Evolutionary conservation across 2,113 vertebrate species (phyloP).

Genomic region (Leucopsar rothschildi): DNA sequence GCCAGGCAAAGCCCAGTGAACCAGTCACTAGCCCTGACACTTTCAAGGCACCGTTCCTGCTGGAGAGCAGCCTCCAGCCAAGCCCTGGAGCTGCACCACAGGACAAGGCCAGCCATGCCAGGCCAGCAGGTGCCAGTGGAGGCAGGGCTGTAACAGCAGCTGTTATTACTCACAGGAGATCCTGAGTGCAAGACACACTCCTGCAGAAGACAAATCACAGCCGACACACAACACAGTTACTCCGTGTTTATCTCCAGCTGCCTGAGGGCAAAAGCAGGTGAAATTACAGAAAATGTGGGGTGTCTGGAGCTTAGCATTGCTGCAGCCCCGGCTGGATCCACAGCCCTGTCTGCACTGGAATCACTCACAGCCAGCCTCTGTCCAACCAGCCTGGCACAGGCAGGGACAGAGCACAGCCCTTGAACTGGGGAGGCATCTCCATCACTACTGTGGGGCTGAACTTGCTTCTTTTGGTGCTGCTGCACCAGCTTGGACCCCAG

Average conservation of each 20-base stretch:
- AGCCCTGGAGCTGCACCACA: not conserved
- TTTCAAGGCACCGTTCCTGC: accelerated
- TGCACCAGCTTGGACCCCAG: not conserved
- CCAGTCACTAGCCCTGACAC: not conserved
- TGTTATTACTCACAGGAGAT: not conserved
- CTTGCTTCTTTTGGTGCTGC: not conserved
- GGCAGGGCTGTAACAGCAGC: accelerated
- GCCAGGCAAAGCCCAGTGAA: not conserved
- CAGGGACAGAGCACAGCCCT: not conserved
- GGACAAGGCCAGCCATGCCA: not conserved
- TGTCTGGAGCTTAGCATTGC: not conserved
- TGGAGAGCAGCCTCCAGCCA: not conserved
- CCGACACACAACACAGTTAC: not conserved
- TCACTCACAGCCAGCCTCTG: not conserved
- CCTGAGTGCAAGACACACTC: not conserved
- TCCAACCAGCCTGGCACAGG: accelerated
- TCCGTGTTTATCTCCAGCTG: not conserved
- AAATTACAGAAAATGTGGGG: not conserved
- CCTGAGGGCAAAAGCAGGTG: slow-evolving; percentile 1
- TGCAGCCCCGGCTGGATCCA: accelerated
- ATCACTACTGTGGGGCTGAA: not conserved
- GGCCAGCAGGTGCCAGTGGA: not conserved
- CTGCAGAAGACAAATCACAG: not conserved
- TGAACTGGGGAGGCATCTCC: not conserved
- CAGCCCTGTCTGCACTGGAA: accelerated